These are phyloP conservation scores for Elanoides forficatus DNA, from an alignment of 2,113 vertebrate species.

Conservation along the genomic window DNA sequence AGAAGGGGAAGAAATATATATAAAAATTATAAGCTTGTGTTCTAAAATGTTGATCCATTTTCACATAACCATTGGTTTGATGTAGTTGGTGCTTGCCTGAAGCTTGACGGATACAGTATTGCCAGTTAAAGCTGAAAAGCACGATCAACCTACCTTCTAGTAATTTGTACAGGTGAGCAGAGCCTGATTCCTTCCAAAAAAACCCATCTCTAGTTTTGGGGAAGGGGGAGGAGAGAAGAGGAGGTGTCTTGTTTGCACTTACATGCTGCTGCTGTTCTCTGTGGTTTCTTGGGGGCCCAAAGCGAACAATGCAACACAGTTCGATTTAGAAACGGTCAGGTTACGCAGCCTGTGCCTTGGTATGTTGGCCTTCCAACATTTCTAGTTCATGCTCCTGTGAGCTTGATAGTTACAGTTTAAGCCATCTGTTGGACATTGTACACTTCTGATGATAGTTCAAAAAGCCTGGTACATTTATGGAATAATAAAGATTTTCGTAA, in stretches of 20 bases:
- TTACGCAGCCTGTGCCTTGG: not conserved
- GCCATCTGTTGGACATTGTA: not conserved
- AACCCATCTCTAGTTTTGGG: accelerated
- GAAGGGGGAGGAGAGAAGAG: not conserved
- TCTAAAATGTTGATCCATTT: not conserved
- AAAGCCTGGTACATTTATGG: not conserved
- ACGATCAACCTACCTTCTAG: accelerated
- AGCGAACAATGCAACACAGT: not conserved
- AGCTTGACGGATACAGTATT: not conserved
- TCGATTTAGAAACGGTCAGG: not conserved
- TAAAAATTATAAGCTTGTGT: not conserved
- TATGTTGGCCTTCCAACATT: not conserved
- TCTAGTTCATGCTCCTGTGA: not conserved
- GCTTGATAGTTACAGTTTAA: not conserved
- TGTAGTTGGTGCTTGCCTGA: not conserved
- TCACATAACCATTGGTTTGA: not conserved
- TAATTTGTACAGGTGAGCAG: not conserved
- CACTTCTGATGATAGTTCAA: not conserved
- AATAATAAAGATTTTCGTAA: not conserved
- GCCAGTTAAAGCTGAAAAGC: not conserved
- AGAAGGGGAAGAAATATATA: not conserved
- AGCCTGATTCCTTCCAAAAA: not conserved
- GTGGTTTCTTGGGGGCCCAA: not conserved
- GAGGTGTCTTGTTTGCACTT: not conserved
- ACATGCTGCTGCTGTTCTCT: not conserved